Conservation (phyloP, 2,797 vertebrate genomes). For the Paguma larvata region DNA sequence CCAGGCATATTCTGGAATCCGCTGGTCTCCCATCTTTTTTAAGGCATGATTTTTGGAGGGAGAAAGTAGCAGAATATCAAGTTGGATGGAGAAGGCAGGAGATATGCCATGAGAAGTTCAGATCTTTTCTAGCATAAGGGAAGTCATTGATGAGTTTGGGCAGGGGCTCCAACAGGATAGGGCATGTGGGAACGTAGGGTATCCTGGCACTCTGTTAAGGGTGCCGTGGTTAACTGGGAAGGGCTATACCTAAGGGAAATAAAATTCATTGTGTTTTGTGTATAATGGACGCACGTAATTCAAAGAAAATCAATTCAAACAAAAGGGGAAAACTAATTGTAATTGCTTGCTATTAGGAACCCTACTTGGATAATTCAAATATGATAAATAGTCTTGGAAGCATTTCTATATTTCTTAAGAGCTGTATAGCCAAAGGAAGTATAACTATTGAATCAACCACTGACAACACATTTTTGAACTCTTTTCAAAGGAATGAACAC, state of each 20-base stretch:
- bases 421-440: not conserved
- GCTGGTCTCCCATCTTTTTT: not conserved
- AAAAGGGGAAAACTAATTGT: not conserved
- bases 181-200: not conserved
- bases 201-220: accelerated
- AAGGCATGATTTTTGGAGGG: not conserved
- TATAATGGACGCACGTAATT: not conserved
- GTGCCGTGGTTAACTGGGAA: not conserved
- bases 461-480: not conserved
- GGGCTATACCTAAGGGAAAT: not conserved
- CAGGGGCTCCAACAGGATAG: accelerated
- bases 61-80: not conserved
- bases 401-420: not conserved
- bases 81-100: not conserved
- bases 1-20: not conserved
- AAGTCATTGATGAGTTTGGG: not conserved
- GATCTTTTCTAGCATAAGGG: not conserved
- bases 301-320: not conserved
- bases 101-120: not conserved
- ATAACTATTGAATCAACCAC: not conserved
- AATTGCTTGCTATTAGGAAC: not conserved
- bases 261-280: not conserved
- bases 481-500: not conserved
- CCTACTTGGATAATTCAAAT: not conserved
- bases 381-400: not conserved